Conservation (phyloP, 2,888 invertebrate species). For the Seladonia tumulorum region DNA sequence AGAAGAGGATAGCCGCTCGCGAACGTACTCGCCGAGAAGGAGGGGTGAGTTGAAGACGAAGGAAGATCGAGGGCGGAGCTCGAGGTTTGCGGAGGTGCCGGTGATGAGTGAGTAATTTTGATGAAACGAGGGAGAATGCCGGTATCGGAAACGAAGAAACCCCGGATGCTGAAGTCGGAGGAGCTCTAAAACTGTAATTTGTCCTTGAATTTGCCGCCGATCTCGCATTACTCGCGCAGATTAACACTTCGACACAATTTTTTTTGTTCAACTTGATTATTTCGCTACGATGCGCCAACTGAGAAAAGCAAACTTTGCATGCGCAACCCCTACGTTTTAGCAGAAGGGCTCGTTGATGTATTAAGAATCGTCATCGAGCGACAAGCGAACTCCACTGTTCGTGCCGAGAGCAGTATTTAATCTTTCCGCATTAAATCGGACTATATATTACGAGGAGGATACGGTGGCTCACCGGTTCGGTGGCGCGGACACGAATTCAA, state of each 20-base stretch:
- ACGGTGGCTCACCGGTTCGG: neutral
- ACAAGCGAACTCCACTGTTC: neutral
- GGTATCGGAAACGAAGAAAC: slow-evolving; percentile 18
- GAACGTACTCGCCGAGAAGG: neutral
- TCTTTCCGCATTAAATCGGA: neutral
- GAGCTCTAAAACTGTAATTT: slow-evolving; percentile 10
- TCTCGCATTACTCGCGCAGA: neutral
- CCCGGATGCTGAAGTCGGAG: neutral
- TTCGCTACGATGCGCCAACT: too few relatives aligned
- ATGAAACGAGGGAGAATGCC: slow-evolving; percentile 31
- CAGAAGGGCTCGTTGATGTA: neutral
- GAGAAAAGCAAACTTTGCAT: neutral
- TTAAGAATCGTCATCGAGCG: neutral
- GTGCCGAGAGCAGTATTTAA: neutral
- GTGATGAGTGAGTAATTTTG: slow-evolving; percentile 50
- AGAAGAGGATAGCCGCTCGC: slow-evolving; percentile 1
- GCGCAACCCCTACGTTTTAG: neutral
- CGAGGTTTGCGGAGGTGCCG: slow-evolving; percentile 30
- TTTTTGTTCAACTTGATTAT: too few relatives aligned
- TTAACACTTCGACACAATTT: too few relatives aligned
- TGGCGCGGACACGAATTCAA: neutral
- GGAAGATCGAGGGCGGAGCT: slow-evolving; percentile 42
- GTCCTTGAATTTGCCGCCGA: slow-evolving; percentile 29
- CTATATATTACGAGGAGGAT: neutral
- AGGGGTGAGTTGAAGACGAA: slow-evolving; percentile 12